Conservation (phyloP, 2,797 vertebrate genomes). For the Peromyscus attwateri region DNA sequence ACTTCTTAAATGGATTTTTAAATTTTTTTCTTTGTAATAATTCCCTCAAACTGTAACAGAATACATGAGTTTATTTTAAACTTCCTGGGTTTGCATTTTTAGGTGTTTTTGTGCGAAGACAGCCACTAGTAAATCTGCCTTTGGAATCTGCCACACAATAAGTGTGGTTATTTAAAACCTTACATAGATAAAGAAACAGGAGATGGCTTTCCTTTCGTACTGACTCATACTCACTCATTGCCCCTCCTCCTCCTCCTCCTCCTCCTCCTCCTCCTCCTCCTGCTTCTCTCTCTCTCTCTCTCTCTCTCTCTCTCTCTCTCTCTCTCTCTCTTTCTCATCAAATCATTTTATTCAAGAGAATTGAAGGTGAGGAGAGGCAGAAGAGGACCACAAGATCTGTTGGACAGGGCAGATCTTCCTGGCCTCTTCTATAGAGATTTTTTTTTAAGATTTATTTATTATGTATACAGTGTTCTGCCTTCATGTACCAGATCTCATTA, state of each 20-base stretch:
- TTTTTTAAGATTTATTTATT: no score
- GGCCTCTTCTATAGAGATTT: neutral
- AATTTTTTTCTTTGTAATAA: slow-evolving; percentile 50
- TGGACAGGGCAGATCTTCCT: neutral
- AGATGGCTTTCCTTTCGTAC: neutral
- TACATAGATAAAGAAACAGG: neutral
- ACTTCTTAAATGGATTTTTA: slow-evolving; percentile 63
- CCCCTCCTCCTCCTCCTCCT: neutral
- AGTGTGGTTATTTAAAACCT: slow-evolving; percentile 49
- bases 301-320: no score
- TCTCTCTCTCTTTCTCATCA: neutral
- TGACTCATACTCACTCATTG: neutral
- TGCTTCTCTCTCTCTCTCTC: no score
- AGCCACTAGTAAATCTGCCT: slow-evolving; percentile 23
- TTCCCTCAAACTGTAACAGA: slow-evolving; percentile 46
- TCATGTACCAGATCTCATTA: no score
- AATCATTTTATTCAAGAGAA: neutral
- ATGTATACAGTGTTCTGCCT: no score
- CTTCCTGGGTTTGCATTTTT: slow-evolving; percentile 45
- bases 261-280: no score
- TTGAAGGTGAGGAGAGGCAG: no score
- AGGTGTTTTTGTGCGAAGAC: slow-evolving; percentile 62
- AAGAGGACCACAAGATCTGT: neutral
- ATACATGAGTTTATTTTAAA: slow-evolving; percentile 56
- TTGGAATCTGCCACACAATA: slow-evolving; percentile 24